Evolutionary conservation across 64 coral and sea anemone genomes (phyloP).

Genomic region (Dendrophyllia cribrosa): DNA sequence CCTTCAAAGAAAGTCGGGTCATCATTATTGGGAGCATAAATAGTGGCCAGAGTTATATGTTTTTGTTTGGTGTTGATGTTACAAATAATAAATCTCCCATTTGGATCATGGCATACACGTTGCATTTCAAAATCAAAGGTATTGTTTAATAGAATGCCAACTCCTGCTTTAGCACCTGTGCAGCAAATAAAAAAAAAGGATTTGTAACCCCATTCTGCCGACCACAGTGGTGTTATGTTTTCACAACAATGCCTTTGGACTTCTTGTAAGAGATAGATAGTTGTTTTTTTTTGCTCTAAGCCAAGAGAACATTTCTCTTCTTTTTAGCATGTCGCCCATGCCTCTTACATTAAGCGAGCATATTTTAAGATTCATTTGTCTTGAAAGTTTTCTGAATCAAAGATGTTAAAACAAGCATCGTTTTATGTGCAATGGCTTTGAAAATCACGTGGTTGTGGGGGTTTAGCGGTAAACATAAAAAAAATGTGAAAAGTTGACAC

Average conservation of each 20-base stretch:
- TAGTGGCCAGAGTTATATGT: slow-evolving; percentile 28
- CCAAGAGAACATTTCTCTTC: neutral
- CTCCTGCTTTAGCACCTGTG: neutral
- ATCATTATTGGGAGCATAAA: slow-evolving; percentile 54
- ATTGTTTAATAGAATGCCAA: slow-evolving; percentile 26
- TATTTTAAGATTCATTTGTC: slow-evolving; percentile 42
- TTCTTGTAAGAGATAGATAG: slow-evolving; percentile 10
- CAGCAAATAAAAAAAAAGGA: neutral
- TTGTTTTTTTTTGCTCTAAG: neutral
- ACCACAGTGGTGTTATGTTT: neutral
- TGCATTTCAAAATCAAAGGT: slow-evolving; percentile 17
- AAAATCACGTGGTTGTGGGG: too few relatives aligned
- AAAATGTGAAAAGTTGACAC: too few relatives aligned
- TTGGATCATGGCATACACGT: slow-evolving; percentile 1
- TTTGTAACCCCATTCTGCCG: slow-evolving; percentile 34
- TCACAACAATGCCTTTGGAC: neutral
- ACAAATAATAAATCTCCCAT: slow-evolving; percentile 36
- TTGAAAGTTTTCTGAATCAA: too few relatives aligned
- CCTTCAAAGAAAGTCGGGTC: slow-evolving; percentile 31
- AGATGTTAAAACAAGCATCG: too few relatives aligned
- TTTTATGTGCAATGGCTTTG: too few relatives aligned
- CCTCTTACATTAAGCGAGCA: slow-evolving; percentile 34
- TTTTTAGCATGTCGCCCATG: neutral
- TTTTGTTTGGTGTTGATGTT: slow-evolving; percentile 25
- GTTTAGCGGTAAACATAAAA: too few relatives aligned